Evolutionary conservation across 2,888 invertebrate genomes (phyloP).

Genomic region (Bugulina stolonifera): DNA sequence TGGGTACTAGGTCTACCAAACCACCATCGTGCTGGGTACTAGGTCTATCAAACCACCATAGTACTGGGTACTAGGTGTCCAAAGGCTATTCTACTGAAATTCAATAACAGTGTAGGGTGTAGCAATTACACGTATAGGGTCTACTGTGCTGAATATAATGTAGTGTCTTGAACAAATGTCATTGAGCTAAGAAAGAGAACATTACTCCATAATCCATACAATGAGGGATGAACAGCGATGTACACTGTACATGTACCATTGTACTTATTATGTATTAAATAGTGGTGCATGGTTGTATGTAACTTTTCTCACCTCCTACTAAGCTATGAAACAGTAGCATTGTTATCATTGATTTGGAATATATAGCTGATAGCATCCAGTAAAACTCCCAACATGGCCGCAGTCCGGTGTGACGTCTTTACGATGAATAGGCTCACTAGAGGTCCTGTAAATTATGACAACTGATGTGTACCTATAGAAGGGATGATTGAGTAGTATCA

Average conservation of each 20-base stretch:
- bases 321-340: conserved; percentile 3
- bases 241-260: neutral
- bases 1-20: too few species aligned
- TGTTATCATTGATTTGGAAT: neutral
- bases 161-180: too few species aligned
- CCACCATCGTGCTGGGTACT: too few species aligned
- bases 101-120: neutral
- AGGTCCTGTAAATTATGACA: neutral
- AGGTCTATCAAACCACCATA: too few species aligned
- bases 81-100: too few species aligned
- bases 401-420: neutral
- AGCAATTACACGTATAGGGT: neutral
- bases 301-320: neutral
- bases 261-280: too few species aligned
- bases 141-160: too few species aligned
- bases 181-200: too few species aligned
- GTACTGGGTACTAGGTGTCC: too few species aligned
- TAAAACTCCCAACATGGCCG: neutral
- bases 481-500: too few species aligned
- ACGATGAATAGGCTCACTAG: neutral
- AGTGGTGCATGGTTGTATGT: too few species aligned
- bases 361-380: neutral
- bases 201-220: neutral
- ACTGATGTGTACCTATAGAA: too few species aligned
- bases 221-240: neutral